phyloP scores from a whole-genome alignment of 2,888 invertebrate species.

The Cosmopolites sordidus region DNA sequence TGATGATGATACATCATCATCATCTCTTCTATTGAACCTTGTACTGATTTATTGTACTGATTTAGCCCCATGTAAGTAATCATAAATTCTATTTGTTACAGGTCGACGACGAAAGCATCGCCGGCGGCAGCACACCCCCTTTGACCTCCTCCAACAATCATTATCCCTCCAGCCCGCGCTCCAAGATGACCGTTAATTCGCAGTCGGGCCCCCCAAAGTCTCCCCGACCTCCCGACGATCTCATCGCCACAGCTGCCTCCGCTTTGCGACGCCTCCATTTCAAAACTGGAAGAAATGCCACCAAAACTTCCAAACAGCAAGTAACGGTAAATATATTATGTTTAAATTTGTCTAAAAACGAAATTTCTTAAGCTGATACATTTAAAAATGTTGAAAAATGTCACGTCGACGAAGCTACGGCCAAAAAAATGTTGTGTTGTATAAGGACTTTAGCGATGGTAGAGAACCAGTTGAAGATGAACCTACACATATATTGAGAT shows the following conservation, averaged over 20 bases:
- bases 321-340: conserved; percentile 1
- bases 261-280: conserved; percentile 65
- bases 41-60: no score
- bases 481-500: no score
- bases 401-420: no score
- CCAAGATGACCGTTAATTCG: conserved; percentile 51
- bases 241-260: conserved; percentile 53
- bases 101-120: conserved; percentile 34
- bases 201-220: conserved; percentile 48
- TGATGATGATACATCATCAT: no score
- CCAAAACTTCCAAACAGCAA: conserved; percentile 39
- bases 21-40: no score
- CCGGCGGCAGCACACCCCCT: conserved; percentile 32
- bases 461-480: no score
- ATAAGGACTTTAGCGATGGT: no score
- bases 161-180: conserved; percentile 45
- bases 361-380: no score
- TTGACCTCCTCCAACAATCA: conserved; percentile 34
- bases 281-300: conserved; percentile 56
- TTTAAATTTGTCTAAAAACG: no score
- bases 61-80: no score
- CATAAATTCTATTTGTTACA: conserved; percentile 17
- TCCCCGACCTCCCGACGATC: conserved; percentile 49
- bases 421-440: no score
- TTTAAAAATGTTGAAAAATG: no score